Conservation (phyloP, 1,140 invertebrate genomes). For the Ceratosolen solmsi region DNA sequence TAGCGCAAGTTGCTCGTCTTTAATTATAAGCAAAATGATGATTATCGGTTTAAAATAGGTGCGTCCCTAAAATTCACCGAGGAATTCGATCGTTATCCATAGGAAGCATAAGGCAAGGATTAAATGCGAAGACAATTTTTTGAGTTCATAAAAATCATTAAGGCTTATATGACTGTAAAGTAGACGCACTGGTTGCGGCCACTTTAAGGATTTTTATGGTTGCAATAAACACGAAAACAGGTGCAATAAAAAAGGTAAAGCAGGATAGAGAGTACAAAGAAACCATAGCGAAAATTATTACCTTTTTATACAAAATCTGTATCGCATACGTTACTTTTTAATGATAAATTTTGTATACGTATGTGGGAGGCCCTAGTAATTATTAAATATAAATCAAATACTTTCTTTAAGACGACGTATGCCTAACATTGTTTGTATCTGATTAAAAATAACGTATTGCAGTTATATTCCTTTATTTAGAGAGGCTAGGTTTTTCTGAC, state of each 20-base stretch:
- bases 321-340: conserved; percentile 1
- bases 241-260: conserved; percentile 43
- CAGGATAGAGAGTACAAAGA: conserved; percentile 31
- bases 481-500: too few relatives aligned
- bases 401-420: too few relatives aligned
- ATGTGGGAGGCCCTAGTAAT: not conserved
- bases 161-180: conserved; percentile 32
- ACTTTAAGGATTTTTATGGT: conserved; percentile 46
- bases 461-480: too few relatives aligned
- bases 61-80: conserved; percentile 36
- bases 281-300: conserved; percentile 1
- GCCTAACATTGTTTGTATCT: too few relatives aligned
- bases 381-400: too few relatives aligned
- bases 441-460: too few relatives aligned
- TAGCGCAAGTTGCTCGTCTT: conserved; percentile 56
- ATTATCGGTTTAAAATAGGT: conserved; percentile 45
- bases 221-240: conserved; percentile 45
- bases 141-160: conserved; percentile 45
- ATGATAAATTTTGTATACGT: conserved; percentile 16
- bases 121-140: conserved; percentile 48
- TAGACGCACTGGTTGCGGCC: conserved; percentile 15
- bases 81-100: conserved; percentile 28
- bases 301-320: conserved; percentile 30
- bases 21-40: conserved; percentile 54
- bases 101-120: conserved; percentile 14